Base-by-base conservation (phyloP, 2,888 invertebrate species). In the Thymelicus acteon region DNA sequence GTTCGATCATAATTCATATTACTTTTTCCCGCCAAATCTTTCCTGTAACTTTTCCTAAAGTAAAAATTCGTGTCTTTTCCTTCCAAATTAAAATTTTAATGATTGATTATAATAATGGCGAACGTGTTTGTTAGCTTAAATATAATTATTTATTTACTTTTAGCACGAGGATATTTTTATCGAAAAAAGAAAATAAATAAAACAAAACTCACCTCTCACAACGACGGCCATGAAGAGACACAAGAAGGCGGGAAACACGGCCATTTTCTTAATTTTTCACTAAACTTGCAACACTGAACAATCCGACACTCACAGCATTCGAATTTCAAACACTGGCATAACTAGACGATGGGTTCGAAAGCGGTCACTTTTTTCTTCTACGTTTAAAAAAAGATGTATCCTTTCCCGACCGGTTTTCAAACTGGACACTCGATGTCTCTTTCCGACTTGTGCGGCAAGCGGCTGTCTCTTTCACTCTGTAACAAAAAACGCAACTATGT, bases 171-270 rank as follows among this genome's bases (percentile, higher is more conserved):
- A 40, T 40, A 40, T 8, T 40, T 40, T 7, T 44, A 61, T 44
- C 19, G 24, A n/a, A 37, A 60, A 60, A 44, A 73, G 64, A 67
- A 44, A 54, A 67, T 73, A 44, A 70, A 61, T 44, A 10, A 44
- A 44, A 44, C 10, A 7, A 72, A 72, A 73, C 88, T 84, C 76
- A 92, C 92, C 92, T 92, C 89, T 84, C 48, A 90, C 92, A 78
- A 86, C 73, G 74, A 80, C 83, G 67, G 84, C 87, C 82, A 91
- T 75, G 49, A 91, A 77, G 78, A 92, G 83, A 85, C 89, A 90
- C 78, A 92, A 88, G 88, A 92, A 76, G 78, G 92, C 92, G 91
- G 91, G 86, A 88, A 91, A 75, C 72, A 78, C 86, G 72, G 91
- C 89, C 92, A 92, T 92, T 82, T 91, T 91, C 85, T 74, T 67